Percentiles rank a stretch among this genome's conserved stretches.
Evolutionary conservation across 2,797 vertebrate genomes (phyloP).

Genomic region (Loriculus beryllinus): DNA sequence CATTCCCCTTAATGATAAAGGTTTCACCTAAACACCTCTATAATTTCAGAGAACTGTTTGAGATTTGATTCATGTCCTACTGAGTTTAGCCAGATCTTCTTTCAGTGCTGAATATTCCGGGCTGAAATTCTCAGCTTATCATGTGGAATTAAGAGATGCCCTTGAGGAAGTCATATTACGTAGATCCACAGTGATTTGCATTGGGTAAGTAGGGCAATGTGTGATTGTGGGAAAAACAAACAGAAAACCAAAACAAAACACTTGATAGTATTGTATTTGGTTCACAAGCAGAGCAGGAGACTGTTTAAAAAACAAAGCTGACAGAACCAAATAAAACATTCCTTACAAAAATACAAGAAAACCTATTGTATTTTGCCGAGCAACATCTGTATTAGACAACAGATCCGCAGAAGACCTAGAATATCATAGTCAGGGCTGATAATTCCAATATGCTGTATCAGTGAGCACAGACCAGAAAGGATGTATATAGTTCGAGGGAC

Average conservation of each 20-base stretch:
- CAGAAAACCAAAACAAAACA: background rate
- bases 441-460: background rate
- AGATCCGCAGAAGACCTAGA: background rate
- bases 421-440: background rate
- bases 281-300: background rate
- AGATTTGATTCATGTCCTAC: background rate
- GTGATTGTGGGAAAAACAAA: background rate
- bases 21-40: background rate
- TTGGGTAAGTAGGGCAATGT: conserved; percentile 43
- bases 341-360: background rate
- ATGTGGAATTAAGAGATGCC: conserved; percentile 41
- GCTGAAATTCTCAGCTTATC: conserved; percentile 17
- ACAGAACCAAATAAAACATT: background rate
- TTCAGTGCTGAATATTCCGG: background rate
- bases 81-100: background rate
- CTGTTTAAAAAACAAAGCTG: background rate
- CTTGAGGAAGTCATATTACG: conserved; percentile 23
- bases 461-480: background rate
- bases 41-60: background rate
- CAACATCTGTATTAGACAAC: background rate
- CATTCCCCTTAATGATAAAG: background rate
- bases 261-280: background rate
- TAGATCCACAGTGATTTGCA: conserved; percentile 27
- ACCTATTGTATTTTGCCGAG: background rate
- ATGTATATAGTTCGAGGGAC: background rate